Conservation (phyloP, 2,113 vertebrate genomes). For the Oncorhynchus tshawytscha region DNA sequence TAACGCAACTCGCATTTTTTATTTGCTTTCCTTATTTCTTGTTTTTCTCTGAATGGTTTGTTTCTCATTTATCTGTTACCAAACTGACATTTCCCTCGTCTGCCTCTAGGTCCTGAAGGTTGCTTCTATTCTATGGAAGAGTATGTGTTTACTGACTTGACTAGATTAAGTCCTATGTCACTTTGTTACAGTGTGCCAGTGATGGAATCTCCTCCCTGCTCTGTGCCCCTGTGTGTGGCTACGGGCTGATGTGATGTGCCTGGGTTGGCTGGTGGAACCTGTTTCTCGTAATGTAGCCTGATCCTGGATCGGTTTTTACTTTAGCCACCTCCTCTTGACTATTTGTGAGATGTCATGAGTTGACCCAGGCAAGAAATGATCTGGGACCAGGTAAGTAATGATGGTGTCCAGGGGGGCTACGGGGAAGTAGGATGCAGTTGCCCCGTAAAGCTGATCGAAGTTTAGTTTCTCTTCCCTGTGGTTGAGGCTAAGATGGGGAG, state of each 20-base stretch:
- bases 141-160: slow-evolving; percentile 17
- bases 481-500: too few species aligned
- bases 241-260: background rate
- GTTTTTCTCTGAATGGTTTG: slow-evolving; percentile 29
- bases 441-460: too few species aligned
- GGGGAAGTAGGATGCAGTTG: too few species aligned
- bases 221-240: background rate
- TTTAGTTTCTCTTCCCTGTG: too few species aligned
- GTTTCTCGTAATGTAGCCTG: too few species aligned
- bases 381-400: too few species aligned
- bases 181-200: background rate
- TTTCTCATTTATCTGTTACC: slow-evolving; percentile 18
- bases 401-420: too few species aligned
- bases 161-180: background rate
- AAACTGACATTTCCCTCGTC: slow-evolving; percentile 8
- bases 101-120: slow-evolving; percentile 20
- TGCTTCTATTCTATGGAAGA: slow-evolving; percentile 32
- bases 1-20: background rate
- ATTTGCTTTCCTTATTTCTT: slow-evolving; percentile 11
- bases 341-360: too few species aligned
- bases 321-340: too few species aligned
- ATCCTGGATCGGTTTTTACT: too few species aligned
- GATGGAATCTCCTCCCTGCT: slow-evolving; percentile 4
- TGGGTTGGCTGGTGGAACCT: background rate
- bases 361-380: too few species aligned